A percentile compares a stretch with the other conserved stretches of the same genome.
These are phyloP conservation scores for Machimus atricapillus DNA, from an alignment of 2,888 invertebrate genomes.

Conservation along the genomic window DNA sequence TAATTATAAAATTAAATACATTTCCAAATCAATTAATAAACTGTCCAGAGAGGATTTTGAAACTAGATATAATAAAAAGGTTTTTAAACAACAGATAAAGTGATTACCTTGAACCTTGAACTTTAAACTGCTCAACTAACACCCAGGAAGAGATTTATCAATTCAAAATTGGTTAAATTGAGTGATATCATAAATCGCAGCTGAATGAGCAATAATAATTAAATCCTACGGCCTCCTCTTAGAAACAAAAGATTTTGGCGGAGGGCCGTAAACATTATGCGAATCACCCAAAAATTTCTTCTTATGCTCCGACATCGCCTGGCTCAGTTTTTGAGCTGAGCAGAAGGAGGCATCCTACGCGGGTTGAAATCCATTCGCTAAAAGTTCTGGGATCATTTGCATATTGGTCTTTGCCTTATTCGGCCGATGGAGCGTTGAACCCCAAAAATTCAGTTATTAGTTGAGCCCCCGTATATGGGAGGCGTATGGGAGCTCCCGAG, in stretches of 20 bases:
- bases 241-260: background rate
- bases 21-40: too few species aligned
- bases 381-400: slow-evolving; percentile 16
- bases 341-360: background rate
- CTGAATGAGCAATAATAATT: background rate
- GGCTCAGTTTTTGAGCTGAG: background rate
- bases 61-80: too few species aligned
- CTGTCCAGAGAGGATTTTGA: background rate
- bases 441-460: slow-evolving; percentile 32
- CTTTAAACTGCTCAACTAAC: background rate
- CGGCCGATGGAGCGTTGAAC: slow-evolving; percentile 40
- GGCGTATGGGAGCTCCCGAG: background rate
- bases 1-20: too few species aligned
- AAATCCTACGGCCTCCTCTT: background rate
- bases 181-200: background rate
- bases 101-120: background rate
- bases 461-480: background rate
- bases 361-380: background rate
- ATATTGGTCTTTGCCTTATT: slow-evolving; percentile 40
- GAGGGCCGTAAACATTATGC: background rate
- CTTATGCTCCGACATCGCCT: background rate
- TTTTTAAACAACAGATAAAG: background rate
- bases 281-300: background rate
- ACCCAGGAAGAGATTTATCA: background rate
- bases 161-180: background rate